Conservation (phyloP, 2,888 invertebrate genomes). For the Phortica magna region DNA sequence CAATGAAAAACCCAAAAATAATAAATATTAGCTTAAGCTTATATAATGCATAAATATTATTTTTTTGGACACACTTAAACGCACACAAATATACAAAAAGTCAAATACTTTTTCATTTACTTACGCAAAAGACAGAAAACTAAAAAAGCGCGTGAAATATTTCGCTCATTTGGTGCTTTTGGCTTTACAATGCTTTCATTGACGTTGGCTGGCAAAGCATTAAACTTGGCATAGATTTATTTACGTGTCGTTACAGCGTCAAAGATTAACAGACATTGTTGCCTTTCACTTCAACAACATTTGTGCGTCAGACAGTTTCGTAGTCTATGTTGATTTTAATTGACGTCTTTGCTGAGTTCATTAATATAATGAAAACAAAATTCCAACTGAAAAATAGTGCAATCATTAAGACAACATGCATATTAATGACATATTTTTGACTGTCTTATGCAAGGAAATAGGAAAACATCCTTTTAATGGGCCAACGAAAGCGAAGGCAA, state of each 20-base stretch:
- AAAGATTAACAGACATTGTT: neutral
- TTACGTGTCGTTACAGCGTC: slow-evolving; percentile 6
- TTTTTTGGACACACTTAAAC: neutral
- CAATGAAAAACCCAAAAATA: neutral
- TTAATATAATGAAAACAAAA: neutral
- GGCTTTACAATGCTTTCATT: neutral
- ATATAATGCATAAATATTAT: neutral
- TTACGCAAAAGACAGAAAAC: neutral
- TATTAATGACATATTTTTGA: neutral
- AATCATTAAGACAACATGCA: slow-evolving; percentile 6
- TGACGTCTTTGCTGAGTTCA: slow-evolving; percentile 2
- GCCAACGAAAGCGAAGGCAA: neutral
- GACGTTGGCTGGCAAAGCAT: neutral
- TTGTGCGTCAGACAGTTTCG: neutral
- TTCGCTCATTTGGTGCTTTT: neutral
- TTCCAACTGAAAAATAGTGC: slow-evolving; percentile 1
- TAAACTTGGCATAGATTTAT: slow-evolving; percentile 24
- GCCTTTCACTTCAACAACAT: slow-evolving; percentile 13
- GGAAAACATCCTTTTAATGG: neutral
- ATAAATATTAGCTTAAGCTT: slow-evolving; percentile 8
- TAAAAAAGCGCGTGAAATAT: too few species aligned
- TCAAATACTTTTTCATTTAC: neutral
- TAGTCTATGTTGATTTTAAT: slow-evolving; percentile 23
- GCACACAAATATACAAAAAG: neutral
- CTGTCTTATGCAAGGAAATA: neutral